phyloP scores from a whole-genome alignment of 2,888 invertebrate genomes.

The Hipparchia sbordonii region DNA sequence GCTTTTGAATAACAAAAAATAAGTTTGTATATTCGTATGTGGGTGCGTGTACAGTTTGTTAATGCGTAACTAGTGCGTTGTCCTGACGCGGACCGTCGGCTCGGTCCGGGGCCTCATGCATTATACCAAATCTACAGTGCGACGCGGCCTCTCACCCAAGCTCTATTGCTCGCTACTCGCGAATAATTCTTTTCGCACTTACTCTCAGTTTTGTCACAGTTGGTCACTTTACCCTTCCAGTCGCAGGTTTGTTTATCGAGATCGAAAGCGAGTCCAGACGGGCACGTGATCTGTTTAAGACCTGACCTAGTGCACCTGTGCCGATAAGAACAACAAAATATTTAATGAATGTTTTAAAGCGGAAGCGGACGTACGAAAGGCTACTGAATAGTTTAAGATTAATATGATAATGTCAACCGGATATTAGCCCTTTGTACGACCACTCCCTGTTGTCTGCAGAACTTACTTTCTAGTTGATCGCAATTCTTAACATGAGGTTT shows the following conservation, averaged over 20 bases:
- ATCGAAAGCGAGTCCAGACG: slow-evolving; percentile 98
- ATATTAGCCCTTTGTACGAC: slow-evolving; percentile 73
- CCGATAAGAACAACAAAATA: slow-evolving; percentile 80
- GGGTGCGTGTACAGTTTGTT: slow-evolving; percentile 48
- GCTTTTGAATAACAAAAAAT: no score
- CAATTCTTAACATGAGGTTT: slow-evolving; percentile 98
- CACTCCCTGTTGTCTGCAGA: slow-evolving; percentile 69
- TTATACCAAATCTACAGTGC: slow-evolving; percentile 78
- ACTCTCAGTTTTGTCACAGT: slow-evolving; percentile 98
- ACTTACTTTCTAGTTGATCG: slow-evolving; percentile 97
- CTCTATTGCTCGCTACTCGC: slow-evolving; percentile 77
- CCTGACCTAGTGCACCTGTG: slow-evolving; percentile 96
- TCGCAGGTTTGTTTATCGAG: slow-evolving; percentile 99
- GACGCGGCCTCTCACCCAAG: slow-evolving; percentile 81
- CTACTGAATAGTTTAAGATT: slow-evolving; percentile 46
- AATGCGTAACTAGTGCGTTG: slow-evolving; percentile 61
- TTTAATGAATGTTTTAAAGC: slow-evolving; percentile 65
- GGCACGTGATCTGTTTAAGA: slow-evolving; percentile 98
- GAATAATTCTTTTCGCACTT: slow-evolving; percentile 86
- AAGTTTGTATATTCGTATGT: neutral
- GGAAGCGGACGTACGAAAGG: slow-evolving; percentile 77
- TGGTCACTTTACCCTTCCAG: slow-evolving; percentile 99
- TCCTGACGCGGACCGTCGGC: slow-evolving; percentile 57
- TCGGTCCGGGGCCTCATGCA: slow-evolving; percentile 77
- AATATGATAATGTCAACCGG: slow-evolving; percentile 46